A percentile compares a stretch with the other conserved stretches of the same genome.
These are phyloP conservation scores for Drosophila anomalata DNA, from an alignment of 2,888 invertebrate species.

Conservation along the genomic window DNA sequence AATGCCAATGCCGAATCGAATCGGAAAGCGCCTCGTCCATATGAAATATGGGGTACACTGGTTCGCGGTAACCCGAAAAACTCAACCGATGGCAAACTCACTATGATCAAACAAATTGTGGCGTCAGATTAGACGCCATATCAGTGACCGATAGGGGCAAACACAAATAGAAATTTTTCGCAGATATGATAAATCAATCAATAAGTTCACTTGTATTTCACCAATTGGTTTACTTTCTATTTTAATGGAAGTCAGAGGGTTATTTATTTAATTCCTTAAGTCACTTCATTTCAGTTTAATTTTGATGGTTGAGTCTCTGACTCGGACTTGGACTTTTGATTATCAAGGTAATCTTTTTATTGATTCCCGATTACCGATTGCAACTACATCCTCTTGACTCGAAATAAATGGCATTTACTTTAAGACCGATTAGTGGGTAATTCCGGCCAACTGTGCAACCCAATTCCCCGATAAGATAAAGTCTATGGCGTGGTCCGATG, in stretches of 20 bases:
- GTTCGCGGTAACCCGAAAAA: not conserved
- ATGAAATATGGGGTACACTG: slow-evolving; percentile 14
- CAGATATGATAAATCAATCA: slow-evolving; percentile 18
- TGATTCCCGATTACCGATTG: not conserved
- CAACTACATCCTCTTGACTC: not conserved
- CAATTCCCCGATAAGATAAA: slow-evolving; percentile 59
- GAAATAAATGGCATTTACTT: not conserved
- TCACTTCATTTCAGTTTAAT: not conserved
- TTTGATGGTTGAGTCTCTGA: not conserved
- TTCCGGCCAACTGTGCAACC: slow-evolving; percentile 55
- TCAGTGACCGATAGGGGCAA: slow-evolving; percentile 14
- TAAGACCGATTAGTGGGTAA: slow-evolving; percentile 2
- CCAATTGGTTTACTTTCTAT: not conserved
- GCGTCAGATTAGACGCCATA: slow-evolving; percentile 10
- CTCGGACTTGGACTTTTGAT: not conserved
- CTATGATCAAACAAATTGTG: slow-evolving; percentile 22
- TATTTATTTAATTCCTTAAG: not conserved
- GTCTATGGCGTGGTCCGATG: slow-evolving; percentile 45
- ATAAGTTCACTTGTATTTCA: not conserved
- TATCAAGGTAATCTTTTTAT: not conserved
- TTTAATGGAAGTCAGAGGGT: not conserved
- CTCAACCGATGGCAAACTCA: slow-evolving; percentile 12
- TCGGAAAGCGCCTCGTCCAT: slow-evolving; percentile 18
- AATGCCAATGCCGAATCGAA: not conserved
- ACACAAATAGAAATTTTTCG: slow-evolving; percentile 10